A percentile compares a stretch with the other conserved stretches of the same genome.
Conservation (phyloP, 2,797 vertebrate genomes). For the Cephalopachus bancanus region DNA sequence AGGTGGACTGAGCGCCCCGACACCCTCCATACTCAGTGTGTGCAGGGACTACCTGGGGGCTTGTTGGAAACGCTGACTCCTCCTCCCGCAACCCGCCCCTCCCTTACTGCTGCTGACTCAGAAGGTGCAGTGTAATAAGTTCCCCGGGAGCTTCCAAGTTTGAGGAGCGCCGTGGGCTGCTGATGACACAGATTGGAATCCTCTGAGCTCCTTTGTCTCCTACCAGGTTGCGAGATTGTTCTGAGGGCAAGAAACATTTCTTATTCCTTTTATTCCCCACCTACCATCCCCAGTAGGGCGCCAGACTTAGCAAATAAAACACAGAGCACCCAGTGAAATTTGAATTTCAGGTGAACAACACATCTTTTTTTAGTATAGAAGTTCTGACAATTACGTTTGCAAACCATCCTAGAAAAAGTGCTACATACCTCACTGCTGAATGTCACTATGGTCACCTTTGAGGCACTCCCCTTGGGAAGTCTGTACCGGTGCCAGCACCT, state of each 20-base stretch:
- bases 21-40: neutral
- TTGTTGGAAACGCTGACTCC: neutral
- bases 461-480: no score
- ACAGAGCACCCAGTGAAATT: conserved; percentile 8
- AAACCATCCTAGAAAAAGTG: no score
- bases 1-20: neutral
- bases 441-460: no score
- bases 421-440: no score
- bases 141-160: neutral
- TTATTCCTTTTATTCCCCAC: neutral
- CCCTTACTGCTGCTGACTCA: neutral
- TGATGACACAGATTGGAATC: neutral
- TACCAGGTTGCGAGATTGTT: neutral
- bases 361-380: neutral
- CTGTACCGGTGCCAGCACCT: no score
- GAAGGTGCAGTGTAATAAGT: neutral
- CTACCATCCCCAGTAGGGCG: neutral
- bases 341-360: conserved; percentile 41
- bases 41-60: neutral
- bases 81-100: no score
- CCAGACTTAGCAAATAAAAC: conserved; percentile 42
- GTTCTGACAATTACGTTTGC: no score
- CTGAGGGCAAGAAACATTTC: neutral
- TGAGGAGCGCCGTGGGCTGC: rapidly evolving
- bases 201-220: neutral